Evolutionary conservation across 2,888 invertebrate genomes (phyloP).

Genomic region (Drosophila anomelani): DNA sequence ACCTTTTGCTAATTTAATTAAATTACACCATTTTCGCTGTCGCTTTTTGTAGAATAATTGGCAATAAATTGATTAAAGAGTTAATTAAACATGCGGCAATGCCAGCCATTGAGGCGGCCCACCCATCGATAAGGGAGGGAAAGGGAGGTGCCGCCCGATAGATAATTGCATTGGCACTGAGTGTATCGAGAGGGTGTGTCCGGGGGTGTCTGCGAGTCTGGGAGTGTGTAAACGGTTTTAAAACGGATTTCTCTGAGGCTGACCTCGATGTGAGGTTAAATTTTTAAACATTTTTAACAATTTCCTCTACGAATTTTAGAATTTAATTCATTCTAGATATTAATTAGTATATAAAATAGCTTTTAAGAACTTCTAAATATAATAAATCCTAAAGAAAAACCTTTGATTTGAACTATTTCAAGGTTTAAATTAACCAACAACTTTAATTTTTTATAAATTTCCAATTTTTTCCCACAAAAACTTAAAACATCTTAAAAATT

Average conservation of each 20-base stretch:
- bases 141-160: conserved; percentile 34
- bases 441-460: no score
- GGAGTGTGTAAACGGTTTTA: conserved; percentile 6
- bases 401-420: background rate
- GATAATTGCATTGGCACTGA: conserved; percentile 68
- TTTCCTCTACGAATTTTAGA: background rate
- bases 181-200: conserved; percentile 35
- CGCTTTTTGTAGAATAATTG: conserved; percentile 77
- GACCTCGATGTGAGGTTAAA: background rate
- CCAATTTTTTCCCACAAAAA: background rate
- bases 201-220: background rate
- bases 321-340: background rate
- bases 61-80: conserved; percentile 78
- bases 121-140: background rate
- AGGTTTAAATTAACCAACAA: background rate
- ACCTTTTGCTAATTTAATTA: conserved; percentile 78
- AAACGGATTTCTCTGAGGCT: conserved; percentile 1
- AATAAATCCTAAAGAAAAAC: background rate
- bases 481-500: background rate
- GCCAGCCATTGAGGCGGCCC: conserved; percentile 9
- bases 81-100: conserved; percentile 71
- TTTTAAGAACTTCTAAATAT: background rate
- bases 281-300: background rate
- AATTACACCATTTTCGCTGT: conserved; percentile 76
- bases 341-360: background rate